Evolutionary conservation across 2,113 vertebrate species (phyloP).

Genomic region (Oncorhynchus mykiss): DNA sequence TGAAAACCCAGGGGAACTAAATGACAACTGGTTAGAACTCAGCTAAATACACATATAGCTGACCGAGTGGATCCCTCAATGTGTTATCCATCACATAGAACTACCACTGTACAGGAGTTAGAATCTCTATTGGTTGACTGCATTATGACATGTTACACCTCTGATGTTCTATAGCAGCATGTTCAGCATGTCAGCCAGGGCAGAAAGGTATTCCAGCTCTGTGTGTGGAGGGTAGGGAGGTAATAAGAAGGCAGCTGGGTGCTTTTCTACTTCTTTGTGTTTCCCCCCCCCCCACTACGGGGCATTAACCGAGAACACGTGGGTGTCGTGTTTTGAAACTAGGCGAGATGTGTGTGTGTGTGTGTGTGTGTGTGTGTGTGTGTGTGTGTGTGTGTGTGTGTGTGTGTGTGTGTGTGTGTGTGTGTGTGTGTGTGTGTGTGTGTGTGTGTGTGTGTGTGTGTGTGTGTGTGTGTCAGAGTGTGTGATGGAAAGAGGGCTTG

Average conservation of each 20-base stretch:
- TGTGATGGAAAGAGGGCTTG: conserved; percentile 43
- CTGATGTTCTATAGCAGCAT: neutral
- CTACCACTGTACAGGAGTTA: no score
- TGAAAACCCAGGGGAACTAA: neutral
- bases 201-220: neutral
- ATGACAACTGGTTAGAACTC: no score
- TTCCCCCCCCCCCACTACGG: conserved; percentile 25
- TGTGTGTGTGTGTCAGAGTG: conserved; percentile 1
- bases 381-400: conserved; percentile 20
- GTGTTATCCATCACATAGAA: no score
- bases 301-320: conserved; percentile 52
- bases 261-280: conserved; percentile 54
- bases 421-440: conserved; percentile 20
- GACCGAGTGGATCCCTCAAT: no score
- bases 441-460: conserved; percentile 47
- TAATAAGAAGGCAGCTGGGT: neutral
- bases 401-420: conserved; percentile 10
- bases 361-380: conserved; percentile 20
- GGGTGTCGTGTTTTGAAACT: conserved; percentile 47
- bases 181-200: neutral
- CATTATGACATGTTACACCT: no score
- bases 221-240: neutral
- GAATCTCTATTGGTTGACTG: no score
- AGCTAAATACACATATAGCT: no score
- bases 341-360: conserved; percentile 32